A percentile compares a stretch with the other conserved stretches of the same genome.
phyloP scores from a whole-genome alignment of 2,888 invertebrate genomes.

The Drosophila lacicola region DNA sequence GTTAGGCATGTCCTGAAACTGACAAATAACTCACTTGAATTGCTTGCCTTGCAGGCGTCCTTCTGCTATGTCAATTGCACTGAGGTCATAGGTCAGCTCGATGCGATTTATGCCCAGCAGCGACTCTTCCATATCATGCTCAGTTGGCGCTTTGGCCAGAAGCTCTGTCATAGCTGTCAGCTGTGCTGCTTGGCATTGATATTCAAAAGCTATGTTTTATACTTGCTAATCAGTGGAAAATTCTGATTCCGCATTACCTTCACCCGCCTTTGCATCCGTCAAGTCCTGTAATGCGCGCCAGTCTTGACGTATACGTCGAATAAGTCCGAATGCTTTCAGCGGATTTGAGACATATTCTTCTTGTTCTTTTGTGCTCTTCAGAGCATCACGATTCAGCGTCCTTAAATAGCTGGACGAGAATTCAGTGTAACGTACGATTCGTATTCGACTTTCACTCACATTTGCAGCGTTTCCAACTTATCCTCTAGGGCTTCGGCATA shows the following conservation, averaged over 20 bases:
- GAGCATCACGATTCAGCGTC: slow-evolving; percentile 2
- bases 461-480: slow-evolving; percentile 38
- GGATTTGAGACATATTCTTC: slow-evolving; percentile 54
- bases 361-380: not conserved
- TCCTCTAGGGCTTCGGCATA: slow-evolving; percentile 37
- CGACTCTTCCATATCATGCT: slow-evolving; percentile 36
- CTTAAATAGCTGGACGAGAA: slow-evolving; percentile 38
- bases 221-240: not conserved
- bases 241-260: slow-evolving; percentile 18
- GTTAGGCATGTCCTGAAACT: not conserved
- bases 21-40: slow-evolving; percentile 37
- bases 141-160: slow-evolving; percentile 14
- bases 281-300: slow-evolving; percentile 47
- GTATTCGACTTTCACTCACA: slow-evolving; percentile 29
- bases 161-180: slow-evolving; percentile 25
- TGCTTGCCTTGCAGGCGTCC: slow-evolving; percentile 38
- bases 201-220: not conserved
- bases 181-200: slow-evolving; percentile 8
- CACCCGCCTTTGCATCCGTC: slow-evolving; percentile 4
- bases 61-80: slow-evolving; percentile 38
- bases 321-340: slow-evolving; percentile 40
- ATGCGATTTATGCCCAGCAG: slow-evolving; percentile 46
- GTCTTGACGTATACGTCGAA: slow-evolving; percentile 56
- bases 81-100: slow-evolving; percentile 47
- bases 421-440: no score